Conservation (phyloP, 2,113 vertebrate species). For the Aepyceros melampus region DNA sequence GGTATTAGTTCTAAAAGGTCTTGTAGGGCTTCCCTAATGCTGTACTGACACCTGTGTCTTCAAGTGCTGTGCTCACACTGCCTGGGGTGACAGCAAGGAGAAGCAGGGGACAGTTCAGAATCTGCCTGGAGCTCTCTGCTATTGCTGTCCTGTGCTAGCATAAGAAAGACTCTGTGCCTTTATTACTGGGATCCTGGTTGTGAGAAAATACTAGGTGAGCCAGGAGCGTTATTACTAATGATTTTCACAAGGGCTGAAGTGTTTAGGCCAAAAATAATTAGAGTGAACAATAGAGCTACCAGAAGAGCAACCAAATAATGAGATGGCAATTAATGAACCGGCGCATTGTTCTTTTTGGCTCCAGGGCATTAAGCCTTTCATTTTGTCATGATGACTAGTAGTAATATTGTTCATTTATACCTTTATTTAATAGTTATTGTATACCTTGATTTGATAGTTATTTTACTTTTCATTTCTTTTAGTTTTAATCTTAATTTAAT, state of each 20-base stretch:
- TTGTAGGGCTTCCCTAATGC: background rate
- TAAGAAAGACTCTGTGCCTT: background rate
- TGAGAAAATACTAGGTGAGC: constrained; percentile 27
- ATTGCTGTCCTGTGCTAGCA: background rate
- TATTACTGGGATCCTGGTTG: background rate
- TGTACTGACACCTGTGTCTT: background rate
- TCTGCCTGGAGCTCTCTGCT: background rate
- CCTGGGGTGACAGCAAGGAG: background rate
- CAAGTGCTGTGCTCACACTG: background rate
- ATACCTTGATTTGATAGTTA: background rate
- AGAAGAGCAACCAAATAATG: constrained; percentile 36
- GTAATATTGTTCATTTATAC: background rate
- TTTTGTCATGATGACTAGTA: background rate
- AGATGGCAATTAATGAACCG: constrained; percentile 20
- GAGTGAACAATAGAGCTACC: constrained; percentile 39
- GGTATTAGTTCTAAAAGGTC: too few relatives aligned
- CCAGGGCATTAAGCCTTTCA: background rate
- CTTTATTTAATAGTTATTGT: background rate
- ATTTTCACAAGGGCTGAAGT: constrained; percentile 52
- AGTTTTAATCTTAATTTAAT: background rate
- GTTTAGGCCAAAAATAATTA: constrained; percentile 64
- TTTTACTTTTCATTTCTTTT: background rate
- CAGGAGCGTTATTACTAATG: constrained; percentile 43
- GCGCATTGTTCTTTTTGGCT: constrained; percentile 3
- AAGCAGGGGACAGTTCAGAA: background rate